These are phyloP conservation scores for Phylloscopus whistleri DNA, from an alignment of 2,113 vertebrate genomes.

Conservation along the genomic window DNA sequence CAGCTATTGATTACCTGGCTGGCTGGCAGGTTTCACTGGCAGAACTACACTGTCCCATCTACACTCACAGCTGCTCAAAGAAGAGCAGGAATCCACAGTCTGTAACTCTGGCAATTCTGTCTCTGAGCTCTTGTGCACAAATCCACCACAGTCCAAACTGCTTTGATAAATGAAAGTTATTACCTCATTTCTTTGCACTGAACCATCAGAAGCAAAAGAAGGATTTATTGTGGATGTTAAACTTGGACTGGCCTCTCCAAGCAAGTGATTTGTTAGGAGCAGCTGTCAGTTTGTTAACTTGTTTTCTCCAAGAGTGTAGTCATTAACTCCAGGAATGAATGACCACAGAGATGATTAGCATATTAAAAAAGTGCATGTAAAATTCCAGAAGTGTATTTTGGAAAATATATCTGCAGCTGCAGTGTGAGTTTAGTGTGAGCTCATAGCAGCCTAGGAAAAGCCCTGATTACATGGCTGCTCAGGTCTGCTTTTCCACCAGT, in stretches of 20 bases:
- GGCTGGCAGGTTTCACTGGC: neutral
- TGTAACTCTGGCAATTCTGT: neutral
- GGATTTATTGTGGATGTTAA: constrained; percentile 3
- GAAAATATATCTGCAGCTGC: constrained; percentile 39
- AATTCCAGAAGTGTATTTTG: constrained; percentile 23
- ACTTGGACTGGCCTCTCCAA: neutral
- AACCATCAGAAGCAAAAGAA: neutral
- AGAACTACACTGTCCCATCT: neutral
- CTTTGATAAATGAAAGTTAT: neutral
- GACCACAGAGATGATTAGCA: constrained; percentile 28
- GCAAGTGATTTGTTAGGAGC: neutral
- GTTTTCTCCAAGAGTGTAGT: constrained; percentile 4
- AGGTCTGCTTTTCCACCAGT: constrained; percentile 9
- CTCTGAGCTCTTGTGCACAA: neutral
- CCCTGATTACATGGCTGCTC: neutral
- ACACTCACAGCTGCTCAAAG: neutral
- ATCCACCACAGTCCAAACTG: neutral
- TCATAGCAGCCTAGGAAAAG: constrained; percentile 17
- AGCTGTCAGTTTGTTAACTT: constrained; percentile 37
- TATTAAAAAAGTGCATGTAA: neutral
- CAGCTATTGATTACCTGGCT: neutral
- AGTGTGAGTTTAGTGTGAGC: neutral
- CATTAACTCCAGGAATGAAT: constrained; percentile 36
- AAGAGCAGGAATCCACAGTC: neutral
- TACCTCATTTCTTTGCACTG: constrained; percentile 3